These are phyloP conservation scores for Phaetusa simplex DNA, from an alignment of 2,113 vertebrate species.

Conservation along the genomic window DNA sequence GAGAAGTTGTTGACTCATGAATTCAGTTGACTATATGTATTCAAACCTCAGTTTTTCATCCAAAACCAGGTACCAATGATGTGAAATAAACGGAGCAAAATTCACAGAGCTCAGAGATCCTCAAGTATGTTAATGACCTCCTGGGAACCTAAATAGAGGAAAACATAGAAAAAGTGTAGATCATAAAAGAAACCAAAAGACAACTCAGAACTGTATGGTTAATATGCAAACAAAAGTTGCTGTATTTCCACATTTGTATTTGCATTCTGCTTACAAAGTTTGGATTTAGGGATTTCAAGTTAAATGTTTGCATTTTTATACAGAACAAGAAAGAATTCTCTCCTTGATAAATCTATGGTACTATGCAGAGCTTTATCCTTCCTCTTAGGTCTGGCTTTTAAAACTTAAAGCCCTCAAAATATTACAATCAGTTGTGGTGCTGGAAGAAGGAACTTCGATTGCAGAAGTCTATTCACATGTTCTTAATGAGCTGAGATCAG, in stretches of 20 bases:
- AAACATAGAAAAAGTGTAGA: neutral
- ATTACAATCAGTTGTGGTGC: neutral
- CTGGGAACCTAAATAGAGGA: neutral
- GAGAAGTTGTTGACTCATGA: neutral
- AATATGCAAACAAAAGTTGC: neutral
- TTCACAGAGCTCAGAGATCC: neutral
- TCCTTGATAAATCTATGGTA: neutral
- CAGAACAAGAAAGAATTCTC: neutral
- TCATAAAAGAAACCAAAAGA: neutral
- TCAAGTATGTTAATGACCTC: neutral
- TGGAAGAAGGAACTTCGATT: neutral
- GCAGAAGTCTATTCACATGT: neutral
- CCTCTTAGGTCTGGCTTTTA: neutral
- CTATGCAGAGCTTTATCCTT: neutral
- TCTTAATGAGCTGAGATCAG: neutral
- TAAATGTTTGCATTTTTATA: neutral
- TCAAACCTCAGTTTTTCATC: neutral
- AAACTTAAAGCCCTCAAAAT: neutral
- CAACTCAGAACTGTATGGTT: neutral
- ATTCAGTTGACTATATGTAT: neutral
- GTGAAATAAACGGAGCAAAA: neutral
- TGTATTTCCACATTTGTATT: neutral
- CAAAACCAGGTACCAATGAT: neutral
- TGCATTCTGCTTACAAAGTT: neutral
- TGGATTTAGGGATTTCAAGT: neutral